Conservation (phyloP, 2,888 invertebrate species). For the Elaeidobius kamerunicus region DNA sequence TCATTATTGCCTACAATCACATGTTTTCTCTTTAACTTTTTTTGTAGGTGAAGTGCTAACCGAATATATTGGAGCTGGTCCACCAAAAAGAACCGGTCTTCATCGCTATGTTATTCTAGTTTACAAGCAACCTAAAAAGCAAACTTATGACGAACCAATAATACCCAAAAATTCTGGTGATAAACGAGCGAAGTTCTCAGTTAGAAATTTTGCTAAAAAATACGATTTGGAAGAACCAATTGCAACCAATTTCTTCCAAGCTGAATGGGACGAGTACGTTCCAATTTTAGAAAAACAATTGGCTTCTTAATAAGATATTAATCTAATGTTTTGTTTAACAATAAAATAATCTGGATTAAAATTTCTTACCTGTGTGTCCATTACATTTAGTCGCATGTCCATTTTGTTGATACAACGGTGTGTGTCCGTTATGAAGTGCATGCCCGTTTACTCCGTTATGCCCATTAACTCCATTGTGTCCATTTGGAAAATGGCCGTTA, state of each 20-base stretch:
- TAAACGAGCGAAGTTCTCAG: constrained; percentile 61
- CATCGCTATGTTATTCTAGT: constrained; percentile 72
- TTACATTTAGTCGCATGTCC: constrained; percentile 32
- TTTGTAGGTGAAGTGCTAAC: constrained; percentile 56
- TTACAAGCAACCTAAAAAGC: constrained; percentile 42
- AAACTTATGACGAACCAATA: constrained; percentile 39
- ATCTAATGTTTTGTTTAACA: too few relatives aligned
- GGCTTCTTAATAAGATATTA: constrained; percentile 7
- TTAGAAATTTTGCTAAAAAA: constrained; percentile 72
- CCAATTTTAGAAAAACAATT: constrained; percentile 49
- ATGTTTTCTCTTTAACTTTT: too few relatives aligned
- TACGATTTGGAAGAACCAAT: constrained; percentile 78
- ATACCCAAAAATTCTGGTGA: constrained; percentile 48
- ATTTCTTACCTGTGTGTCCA: constrained; percentile 29
- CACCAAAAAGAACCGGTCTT: constrained; percentile 67
- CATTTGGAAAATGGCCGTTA: constrained; percentile 30
- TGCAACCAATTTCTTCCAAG: constrained; percentile 87
- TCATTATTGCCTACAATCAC: too few relatives aligned
- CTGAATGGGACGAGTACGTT: constrained; percentile 85
- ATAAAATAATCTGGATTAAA: too few relatives aligned
- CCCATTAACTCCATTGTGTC: constrained; percentile 13
- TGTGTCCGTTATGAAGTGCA: constrained; percentile 27
- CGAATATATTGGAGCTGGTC: constrained; percentile 66
- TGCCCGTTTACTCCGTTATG: constrained; percentile 34
- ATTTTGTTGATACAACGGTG: constrained; percentile 19